Conservation (phyloP, 2,113 vertebrate genomes). For the Mesoclemmys tuberculata region DNA sequence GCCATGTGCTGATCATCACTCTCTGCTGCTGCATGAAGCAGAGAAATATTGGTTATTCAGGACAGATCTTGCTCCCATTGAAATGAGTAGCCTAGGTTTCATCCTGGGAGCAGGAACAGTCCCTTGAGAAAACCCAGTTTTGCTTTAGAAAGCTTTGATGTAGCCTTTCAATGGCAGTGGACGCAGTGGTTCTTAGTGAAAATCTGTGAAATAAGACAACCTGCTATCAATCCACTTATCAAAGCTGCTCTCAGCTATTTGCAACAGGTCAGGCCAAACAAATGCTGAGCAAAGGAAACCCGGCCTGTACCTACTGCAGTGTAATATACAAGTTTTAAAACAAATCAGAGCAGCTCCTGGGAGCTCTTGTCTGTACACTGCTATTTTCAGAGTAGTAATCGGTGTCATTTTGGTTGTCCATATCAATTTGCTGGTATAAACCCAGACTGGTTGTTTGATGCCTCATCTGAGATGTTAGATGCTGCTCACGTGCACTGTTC, state of each 20-base stretch:
- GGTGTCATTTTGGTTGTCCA: not conserved
- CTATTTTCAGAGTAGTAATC: not conserved
- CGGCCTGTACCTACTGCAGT: not conserved
- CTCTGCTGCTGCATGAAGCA: fast-evolving
- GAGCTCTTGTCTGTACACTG: conserved; percentile 44
- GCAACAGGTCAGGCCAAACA: no score
- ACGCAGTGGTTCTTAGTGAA: not conserved
- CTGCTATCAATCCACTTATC: not conserved
- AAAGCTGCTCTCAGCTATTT: no score
- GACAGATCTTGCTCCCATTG: not conserved
- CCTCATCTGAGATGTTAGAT: not conserved
- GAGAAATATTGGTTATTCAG: fast-evolving
- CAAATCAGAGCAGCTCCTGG: not conserved
- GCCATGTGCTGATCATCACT: not conserved
- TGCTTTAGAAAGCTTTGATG: not conserved
- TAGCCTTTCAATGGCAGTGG: not conserved
- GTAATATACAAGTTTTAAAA: not conserved
- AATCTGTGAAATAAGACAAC: not conserved
- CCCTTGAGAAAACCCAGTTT: not conserved
- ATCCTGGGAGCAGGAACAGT: fast-evolving
- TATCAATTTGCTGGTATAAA: not conserved
- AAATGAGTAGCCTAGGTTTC: not conserved
- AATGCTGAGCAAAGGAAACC: not conserved
- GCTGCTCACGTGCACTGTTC: not conserved
- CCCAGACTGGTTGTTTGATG: not conserved